phyloP scores from a whole-genome alignment of 2,888 invertebrate genomes.

The Synergus laeviventris region DNA sequence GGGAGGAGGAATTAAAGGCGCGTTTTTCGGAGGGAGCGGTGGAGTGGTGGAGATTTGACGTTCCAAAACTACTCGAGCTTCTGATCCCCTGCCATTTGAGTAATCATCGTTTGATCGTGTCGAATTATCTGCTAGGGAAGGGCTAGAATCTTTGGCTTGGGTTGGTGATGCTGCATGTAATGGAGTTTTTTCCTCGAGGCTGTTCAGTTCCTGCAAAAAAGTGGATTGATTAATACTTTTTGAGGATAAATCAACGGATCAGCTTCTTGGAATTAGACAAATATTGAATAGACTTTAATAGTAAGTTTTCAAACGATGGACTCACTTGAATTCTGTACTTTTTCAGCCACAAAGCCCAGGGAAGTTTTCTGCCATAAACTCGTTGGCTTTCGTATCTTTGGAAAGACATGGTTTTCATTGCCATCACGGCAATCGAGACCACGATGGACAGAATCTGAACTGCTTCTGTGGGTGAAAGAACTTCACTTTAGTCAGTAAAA shows the following conservation, averaged over 20 bases:
- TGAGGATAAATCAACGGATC: neutral
- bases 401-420: conserved; percentile 84
- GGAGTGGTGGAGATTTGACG: conserved; percentile 70
- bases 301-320: neutral
- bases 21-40: conserved; percentile 74
- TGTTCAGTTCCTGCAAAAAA: conserved; percentile 62
- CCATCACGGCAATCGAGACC: conserved; percentile 83
- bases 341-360: conserved; percentile 81
- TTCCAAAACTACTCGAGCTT: conserved; percentile 57
- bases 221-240: neutral
- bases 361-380: conserved; percentile 83
- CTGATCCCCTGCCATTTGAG: conserved; percentile 47
- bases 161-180: conserved; percentile 51
- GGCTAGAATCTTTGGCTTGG: conserved; percentile 13
- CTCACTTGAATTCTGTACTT: conserved; percentile 68
- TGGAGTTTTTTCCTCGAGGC: conserved; percentile 67
- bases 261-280: neutral
- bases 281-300: neutral
- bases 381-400: conserved; percentile 89
- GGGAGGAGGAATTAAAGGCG: conserved; percentile 69
- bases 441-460: conserved; percentile 83
- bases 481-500: conserved; percentile 15
- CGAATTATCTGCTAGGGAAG: conserved; percentile 27
- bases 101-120: conserved; percentile 40
- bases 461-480: conserved; percentile 78